Percentiles rank a stretch among this genome's conserved stretches.
Conservation (phyloP, 1,140 invertebrate genomes). For the Drosophila lini region DNA sequence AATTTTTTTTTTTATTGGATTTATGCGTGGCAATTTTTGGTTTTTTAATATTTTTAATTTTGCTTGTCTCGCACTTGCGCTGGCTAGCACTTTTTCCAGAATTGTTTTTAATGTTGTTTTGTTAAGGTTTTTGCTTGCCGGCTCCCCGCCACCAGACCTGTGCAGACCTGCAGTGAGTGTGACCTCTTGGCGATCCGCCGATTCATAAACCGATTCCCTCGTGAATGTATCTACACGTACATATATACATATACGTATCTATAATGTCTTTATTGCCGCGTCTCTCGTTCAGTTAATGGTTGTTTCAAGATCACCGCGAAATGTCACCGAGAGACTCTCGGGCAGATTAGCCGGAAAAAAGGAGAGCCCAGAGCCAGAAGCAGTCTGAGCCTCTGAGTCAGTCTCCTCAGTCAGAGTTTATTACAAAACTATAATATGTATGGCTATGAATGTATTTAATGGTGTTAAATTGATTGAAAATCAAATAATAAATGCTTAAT, state of each 20-base stretch:
- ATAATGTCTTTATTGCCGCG: slow-evolving; percentile 25
- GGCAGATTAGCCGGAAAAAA: slow-evolving; percentile 24
- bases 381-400: slow-evolving; percentile 5
- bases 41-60: slow-evolving; percentile 50
- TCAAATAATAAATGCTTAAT: not conserved
- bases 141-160: not conserved
- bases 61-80: slow-evolving; percentile 61
- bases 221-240: slow-evolving; percentile 16
- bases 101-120: slow-evolving; percentile 44
- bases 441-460: not conserved
- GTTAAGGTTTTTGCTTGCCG: slow-evolving; percentile 33
- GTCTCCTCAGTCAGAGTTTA: not conserved
- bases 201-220: slow-evolving; percentile 25
- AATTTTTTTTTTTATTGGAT: slow-evolving; percentile 22
- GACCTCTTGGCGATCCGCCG: slow-evolving; percentile 25
- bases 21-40: slow-evolving; percentile 59
- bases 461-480: not conserved
- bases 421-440: slow-evolving; percentile 6
- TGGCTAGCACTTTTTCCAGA: slow-evolving; percentile 50
- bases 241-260: slow-evolving; percentile 6
- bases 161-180: slow-evolving; percentile 6
- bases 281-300: slow-evolving; percentile 15
- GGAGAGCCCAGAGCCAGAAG: not conserved
- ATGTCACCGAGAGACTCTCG: slow-evolving; percentile 21
- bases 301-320: slow-evolving; percentile 33